Evolutionary conservation across 2,797 vertebrate species (phyloP), one percentile per base, ranked within the genome.

Genomic region (Hemitrygon akajei): DNA sequence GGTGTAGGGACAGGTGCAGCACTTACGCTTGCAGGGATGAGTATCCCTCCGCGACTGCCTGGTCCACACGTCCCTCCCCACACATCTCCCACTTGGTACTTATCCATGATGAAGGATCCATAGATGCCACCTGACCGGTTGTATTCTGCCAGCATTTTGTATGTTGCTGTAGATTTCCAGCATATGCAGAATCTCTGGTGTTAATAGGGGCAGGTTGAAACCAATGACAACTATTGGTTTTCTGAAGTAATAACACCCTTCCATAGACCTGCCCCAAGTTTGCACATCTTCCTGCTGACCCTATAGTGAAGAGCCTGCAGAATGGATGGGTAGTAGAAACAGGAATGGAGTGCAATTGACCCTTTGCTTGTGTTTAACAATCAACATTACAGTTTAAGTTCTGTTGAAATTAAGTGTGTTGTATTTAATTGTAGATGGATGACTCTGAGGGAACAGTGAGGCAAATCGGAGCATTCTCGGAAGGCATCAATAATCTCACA

Each of bases 361-460:
- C 10, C 7, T 30, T 30, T 86, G 25, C 22, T 30, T 11, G 11
- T 86, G 27, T 86, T 86, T 86, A 30, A n/a, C n/a, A 37, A 6
- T 34, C 0, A 12, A 16, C 30, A 27, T 0, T 86, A 86, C 56
- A 27, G 58, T 7, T 86, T n/a, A n/a, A n/a, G 0, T n/a, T 47
- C 4, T 86, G 11, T 7, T n/a, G 47, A n/a, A 60, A 20, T 30
- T 22, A 91, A 91, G 10, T 75, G 27, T 30, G 25, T 56, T 11
- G 47, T 75, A 3, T 27, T 47, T 76, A 18, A 18, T 95, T 4
- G 94, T 94, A 99, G 99, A 99, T 99, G 99, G 99, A 99, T 94
- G 99, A 99, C 96, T 99, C 99, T 0, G 99, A 99, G 96, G 99
- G 99, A 94, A 99, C 99, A 0, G 99, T 99, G 94, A 97, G 99